Conservation (phyloP, 2,113 vertebrate genomes). For the Grammomys dolichurus region DNA sequence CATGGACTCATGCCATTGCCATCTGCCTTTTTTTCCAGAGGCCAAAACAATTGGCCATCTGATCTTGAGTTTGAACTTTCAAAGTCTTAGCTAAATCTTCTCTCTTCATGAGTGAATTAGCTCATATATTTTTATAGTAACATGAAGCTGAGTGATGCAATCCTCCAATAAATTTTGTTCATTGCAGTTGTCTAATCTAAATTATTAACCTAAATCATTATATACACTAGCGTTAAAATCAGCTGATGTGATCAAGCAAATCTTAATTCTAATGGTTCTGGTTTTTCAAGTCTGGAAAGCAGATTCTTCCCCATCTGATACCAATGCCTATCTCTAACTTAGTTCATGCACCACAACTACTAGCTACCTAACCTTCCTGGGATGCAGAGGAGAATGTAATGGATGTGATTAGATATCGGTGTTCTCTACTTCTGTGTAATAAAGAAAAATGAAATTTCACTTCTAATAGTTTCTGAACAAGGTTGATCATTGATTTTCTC, state of each 20-base stretch:
- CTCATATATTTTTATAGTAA: neutral
- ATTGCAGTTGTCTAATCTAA: slow-evolving; percentile 33
- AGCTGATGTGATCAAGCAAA: slow-evolving; percentile 22
- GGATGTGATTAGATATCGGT: slow-evolving; percentile 13
- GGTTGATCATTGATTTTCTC: slow-evolving; percentile 52
- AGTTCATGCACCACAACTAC: neutral
- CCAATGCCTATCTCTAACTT: neutral
- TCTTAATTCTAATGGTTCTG: slow-evolving; percentile 8
- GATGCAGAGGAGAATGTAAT: slow-evolving; percentile 43
- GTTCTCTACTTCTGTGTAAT: slow-evolving; percentile 61
- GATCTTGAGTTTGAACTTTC: neutral
- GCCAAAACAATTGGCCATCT: neutral
- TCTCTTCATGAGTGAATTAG: neutral
- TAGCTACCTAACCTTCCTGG: slow-evolving; percentile 9
- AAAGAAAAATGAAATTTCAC: slow-evolving; percentile 65
- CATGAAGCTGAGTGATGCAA: neutral
- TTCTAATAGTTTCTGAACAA: slow-evolving; percentile 46
- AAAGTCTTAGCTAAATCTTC: neutral
- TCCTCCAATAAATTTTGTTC: neutral
- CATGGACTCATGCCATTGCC: neutral
- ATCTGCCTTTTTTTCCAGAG: neutral
- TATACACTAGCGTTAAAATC: slow-evolving; percentile 35
- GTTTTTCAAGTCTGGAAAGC: slow-evolving; percentile 45
- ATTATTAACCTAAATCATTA: slow-evolving; percentile 43
- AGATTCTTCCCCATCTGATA: slow-evolving; percentile 55